Conservation (phyloP, 1,140 invertebrate species). For the Octopus sinensis region DNA sequence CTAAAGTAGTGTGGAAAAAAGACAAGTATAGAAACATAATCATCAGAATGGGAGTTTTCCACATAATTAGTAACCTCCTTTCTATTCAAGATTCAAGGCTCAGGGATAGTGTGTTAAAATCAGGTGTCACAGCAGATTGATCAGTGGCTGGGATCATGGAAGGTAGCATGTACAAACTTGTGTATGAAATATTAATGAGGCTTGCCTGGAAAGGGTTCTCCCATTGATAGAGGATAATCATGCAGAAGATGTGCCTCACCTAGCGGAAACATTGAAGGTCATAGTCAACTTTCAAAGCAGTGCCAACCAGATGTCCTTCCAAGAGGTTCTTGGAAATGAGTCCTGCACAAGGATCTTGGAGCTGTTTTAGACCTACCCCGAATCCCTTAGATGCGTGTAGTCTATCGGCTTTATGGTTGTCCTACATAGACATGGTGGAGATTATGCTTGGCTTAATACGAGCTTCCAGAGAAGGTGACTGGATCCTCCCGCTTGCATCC, state of each 20-base stretch:
- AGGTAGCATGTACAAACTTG: background rate
- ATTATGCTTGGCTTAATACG: background rate
- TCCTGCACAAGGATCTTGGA: background rate
- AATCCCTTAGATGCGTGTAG: background rate
- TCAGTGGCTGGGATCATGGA: background rate
- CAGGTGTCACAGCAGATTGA: too few relatives aligned
- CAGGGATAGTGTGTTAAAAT: too few relatives aligned
- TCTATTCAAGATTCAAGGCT: background rate
- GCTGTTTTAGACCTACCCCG: background rate
- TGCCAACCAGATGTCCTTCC: background rate
- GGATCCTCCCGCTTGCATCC: background rate
- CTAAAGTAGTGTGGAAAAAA: background rate
- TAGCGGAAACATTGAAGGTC: background rate
- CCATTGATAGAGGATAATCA: background rate
- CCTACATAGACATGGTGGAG: background rate
- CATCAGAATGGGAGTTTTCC: background rate
- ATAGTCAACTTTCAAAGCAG: background rate
- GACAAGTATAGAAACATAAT: background rate
- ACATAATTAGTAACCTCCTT: background rate
- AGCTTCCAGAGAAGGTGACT: conserved; percentile 3
- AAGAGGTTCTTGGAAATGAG: too few relatives aligned
- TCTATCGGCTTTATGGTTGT: background rate
- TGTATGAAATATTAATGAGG: background rate
- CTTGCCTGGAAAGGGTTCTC: background rate
- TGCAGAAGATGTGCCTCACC: background rate